These are phyloP conservation scores for Pammene aurita DNA, from an alignment of 2,888 invertebrate genomes.

Conservation along the genomic window DNA sequence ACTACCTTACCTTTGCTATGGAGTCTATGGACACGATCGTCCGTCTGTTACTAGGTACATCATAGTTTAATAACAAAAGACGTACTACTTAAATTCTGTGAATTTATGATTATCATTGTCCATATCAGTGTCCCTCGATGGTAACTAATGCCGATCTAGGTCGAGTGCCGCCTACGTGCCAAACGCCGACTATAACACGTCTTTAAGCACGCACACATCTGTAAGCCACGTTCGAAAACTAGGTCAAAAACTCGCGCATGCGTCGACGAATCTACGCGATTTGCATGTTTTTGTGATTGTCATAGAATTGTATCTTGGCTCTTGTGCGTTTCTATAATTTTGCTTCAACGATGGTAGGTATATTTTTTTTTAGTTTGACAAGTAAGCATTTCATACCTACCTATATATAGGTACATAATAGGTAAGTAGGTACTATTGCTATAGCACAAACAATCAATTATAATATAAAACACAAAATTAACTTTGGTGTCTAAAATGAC, in stretches of 20 bases:
- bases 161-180: slow-evolving; percentile 66
- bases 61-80: background rate
- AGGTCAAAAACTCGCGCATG: slow-evolving; percentile 73
- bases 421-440: too few relatives aligned
- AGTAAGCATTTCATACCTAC: background rate
- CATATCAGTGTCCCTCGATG: slow-evolving; percentile 37
- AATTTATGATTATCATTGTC: slow-evolving; percentile 11
- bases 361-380: background rate
- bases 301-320: slow-evolving; percentile 2
- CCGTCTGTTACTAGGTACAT: too few relatives aligned
- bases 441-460: too few relatives aligned
- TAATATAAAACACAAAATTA: too few relatives aligned
- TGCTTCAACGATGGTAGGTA: too few relatives aligned
- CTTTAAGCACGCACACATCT: slow-evolving; percentile 49
- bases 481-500: too few relatives aligned
- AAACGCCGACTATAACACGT: slow-evolving; percentile 58
- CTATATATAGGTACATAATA: background rate
- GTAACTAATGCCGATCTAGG: slow-evolving; percentile 59
- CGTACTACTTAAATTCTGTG: background rate
- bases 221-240: slow-evolving; percentile 61
- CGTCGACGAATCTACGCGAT: slow-evolving; percentile 46
- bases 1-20: too few relatives aligned
- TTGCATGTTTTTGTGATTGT: slow-evolving; percentile 8
- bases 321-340: background rate
- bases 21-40: too few relatives aligned